Conservation (phyloP, 2,797 vertebrate genomes). For the Eurystomus glaucurus region DNA sequence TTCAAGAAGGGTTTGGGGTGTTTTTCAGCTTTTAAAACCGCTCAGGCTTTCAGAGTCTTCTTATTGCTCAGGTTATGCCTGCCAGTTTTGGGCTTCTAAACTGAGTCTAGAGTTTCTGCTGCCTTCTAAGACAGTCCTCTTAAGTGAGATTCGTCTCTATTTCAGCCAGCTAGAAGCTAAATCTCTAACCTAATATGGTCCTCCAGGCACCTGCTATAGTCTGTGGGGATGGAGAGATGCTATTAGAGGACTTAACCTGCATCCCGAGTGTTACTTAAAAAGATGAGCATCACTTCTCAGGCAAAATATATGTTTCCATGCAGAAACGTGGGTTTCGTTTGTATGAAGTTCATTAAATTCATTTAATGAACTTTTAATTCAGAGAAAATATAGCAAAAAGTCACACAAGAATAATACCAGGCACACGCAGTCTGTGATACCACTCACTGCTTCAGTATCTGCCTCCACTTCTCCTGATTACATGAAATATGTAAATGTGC, state of each 20-base stretch:
- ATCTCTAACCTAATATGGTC: background rate
- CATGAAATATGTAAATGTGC: conserved; percentile 76
- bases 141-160: background rate
- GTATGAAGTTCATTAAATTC: background rate
- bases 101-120: background rate
- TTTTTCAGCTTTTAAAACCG: background rate
- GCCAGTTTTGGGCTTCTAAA: background rate
- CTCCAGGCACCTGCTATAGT: background rate
- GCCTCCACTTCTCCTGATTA: conserved; percentile 59
- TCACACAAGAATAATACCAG: background rate
- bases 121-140: background rate
- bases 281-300: background rate
- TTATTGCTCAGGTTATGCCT: background rate
- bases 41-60: background rate
- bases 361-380: background rate
- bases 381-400: background rate
- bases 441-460: background rate
- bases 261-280: background rate
- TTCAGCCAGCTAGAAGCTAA: background rate
- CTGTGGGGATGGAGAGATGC: background rate
- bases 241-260: background rate
- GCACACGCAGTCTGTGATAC: background rate
- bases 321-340: background rate
- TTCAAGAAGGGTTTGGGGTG: accelerated
- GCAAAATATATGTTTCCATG: background rate